Conservation (phyloP, 1,140 invertebrate species). For the Pseudomyrmex concolor region DNA sequence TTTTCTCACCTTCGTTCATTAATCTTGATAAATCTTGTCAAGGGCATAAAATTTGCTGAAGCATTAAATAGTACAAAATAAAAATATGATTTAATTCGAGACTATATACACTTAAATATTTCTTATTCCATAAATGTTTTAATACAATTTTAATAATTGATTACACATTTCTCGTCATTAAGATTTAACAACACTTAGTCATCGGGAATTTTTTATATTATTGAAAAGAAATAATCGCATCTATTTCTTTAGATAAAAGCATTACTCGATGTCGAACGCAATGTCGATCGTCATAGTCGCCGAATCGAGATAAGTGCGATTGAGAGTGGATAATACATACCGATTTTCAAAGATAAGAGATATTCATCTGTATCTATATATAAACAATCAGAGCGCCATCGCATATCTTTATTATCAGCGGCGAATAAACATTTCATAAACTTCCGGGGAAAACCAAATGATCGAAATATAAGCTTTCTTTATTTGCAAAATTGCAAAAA, state of each 20-base stretch:
- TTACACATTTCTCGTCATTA: background rate
- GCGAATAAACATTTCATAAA: slow-evolving; percentile 29
- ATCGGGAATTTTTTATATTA: slow-evolving; percentile 1
- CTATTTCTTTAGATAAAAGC: slow-evolving; percentile 12
- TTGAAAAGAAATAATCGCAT: background rate
- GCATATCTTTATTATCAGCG: slow-evolving; percentile 25
- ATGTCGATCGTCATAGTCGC: background rate
- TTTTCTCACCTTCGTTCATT: slow-evolving; percentile 83
- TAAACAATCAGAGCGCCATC: background rate
- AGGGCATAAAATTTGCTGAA: slow-evolving; percentile 18
- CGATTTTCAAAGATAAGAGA: slow-evolving; percentile 29
- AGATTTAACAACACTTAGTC: slow-evolving; percentile 1
- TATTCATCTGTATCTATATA: background rate
- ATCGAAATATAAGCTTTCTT: background rate
- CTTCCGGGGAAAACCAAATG: slow-evolving; percentile 17
- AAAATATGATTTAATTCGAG: too few relatives aligned
- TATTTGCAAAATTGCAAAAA: slow-evolving; percentile 16
- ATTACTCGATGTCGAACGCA: background rate
- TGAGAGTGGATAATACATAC: background rate
- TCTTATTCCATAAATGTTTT: too few relatives aligned
- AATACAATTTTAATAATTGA: background rate
- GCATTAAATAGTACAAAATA: background rate
- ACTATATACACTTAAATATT: slow-evolving; percentile 3
- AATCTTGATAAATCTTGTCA: slow-evolving; percentile 12
- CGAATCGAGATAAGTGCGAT: background rate